These are phyloP conservation scores for Podiceps cristatus DNA, from an alignment of 2,113 vertebrate genomes.

Conservation along the genomic window DNA sequence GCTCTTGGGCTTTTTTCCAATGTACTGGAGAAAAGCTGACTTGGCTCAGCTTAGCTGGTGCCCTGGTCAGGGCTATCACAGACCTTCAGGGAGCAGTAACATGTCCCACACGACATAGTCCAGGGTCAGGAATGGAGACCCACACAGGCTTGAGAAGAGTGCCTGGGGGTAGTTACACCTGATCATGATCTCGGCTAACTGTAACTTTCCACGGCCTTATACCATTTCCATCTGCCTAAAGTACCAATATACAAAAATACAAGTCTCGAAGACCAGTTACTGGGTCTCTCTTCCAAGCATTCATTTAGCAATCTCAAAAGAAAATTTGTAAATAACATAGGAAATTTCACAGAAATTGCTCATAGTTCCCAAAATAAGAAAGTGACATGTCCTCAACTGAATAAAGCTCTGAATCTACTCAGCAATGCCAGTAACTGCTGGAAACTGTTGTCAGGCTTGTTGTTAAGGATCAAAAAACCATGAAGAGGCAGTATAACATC, in stretches of 20 bases:
- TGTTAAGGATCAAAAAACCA: not conserved
- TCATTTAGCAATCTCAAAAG: not conserved
- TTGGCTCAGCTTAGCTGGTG: not conserved
- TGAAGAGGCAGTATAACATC: not conserved
- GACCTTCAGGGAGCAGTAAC: not conserved
- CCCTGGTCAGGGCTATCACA: not conserved
- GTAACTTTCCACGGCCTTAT: not conserved
- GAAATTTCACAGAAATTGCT: not conserved
- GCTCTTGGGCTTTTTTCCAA: not conserved
- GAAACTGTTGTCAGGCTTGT: not conserved
- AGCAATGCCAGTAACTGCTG: not conserved
- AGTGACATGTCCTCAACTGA: fast-evolving
- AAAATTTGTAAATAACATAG: not conserved
- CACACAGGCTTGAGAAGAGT: not conserved
- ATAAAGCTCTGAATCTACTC: not conserved
- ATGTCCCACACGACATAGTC: not conserved
- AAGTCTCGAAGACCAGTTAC: not conserved
- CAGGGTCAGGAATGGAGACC: not conserved
- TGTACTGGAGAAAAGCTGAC: not conserved
- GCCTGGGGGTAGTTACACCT: not conserved
- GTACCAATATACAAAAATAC: not conserved
- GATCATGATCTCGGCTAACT: not conserved
- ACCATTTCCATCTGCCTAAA: not conserved
- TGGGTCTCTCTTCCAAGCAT: not conserved
- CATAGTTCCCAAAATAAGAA: not conserved